Evolutionary conservation across 2,888 invertebrate species (phyloP).

Genomic region (Theodoxus fluviatilis): DNA sequence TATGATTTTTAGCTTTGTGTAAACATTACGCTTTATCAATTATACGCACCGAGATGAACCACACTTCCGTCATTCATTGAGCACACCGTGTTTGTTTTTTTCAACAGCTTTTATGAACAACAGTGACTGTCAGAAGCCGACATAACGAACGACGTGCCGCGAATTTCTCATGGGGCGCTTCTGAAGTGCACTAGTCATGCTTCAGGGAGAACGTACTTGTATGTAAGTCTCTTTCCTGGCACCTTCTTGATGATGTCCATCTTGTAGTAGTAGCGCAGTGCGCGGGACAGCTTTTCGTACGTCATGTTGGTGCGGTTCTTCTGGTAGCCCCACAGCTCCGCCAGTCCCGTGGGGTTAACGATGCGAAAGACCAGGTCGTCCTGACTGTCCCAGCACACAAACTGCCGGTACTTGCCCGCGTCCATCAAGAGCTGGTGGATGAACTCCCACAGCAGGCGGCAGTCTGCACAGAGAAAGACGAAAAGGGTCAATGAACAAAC

Average conservation of each 20-base stretch:
- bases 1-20: no score
- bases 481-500: neutral
- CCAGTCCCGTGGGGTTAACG: conserved; percentile 91
- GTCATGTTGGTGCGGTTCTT: conserved; percentile 97
- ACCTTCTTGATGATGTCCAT: conserved; percentile 95
- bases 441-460: conserved; percentile 94
- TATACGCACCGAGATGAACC: no score
- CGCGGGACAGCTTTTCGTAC: conserved; percentile 96
- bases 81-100: no score
- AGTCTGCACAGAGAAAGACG: conserved; percentile 72
- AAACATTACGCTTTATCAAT: no score
- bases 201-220: conserved; percentile 75
- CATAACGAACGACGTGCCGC: no score
- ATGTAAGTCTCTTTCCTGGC: conserved; percentile 94
- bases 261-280: conserved; percentile 92
- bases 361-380: conserved; percentile 95
- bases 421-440: conserved; percentile 91
- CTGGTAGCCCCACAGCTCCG: conserved; percentile 96
- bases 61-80: no score
- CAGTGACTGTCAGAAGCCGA: neutral
- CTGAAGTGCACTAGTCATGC: no score
- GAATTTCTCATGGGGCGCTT: no score
- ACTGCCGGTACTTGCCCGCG: conserved; percentile 80
- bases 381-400: conserved; percentile 93
- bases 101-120: neutral